Evolutionary conservation across 2,888 invertebrate genomes (phyloP).

Genomic region (Magallana nippona): DNA sequence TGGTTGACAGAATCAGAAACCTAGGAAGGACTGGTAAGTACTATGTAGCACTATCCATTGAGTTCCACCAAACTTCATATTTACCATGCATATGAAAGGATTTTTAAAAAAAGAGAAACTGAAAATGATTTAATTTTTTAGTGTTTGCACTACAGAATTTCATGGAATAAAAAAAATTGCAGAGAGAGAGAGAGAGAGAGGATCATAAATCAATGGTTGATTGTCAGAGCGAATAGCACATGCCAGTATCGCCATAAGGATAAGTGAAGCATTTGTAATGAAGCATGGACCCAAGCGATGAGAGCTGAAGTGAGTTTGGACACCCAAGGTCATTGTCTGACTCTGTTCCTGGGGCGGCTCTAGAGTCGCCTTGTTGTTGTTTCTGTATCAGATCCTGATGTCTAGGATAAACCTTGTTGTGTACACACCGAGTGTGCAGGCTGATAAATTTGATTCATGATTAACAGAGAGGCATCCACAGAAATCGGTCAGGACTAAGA

Average conservation of each 20-base stretch:
- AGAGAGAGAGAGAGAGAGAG: background rate
- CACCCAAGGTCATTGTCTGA: conserved; percentile 4
- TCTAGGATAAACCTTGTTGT: conserved; percentile 3
- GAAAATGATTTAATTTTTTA: background rate
- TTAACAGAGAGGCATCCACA: background rate
- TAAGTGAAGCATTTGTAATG: background rate
- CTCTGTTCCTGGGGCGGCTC: background rate
- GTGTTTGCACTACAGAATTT: background rate
- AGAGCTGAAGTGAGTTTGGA: background rate
- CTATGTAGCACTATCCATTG: too few species aligned
- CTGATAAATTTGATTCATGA: conserved; percentile 28
- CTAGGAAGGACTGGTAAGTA: conserved; percentile 45
- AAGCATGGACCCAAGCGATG: background rate
- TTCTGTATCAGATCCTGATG: background rate
- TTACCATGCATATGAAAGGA: background rate
- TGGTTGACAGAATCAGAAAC: conserved; percentile 41
- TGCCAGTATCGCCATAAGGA: background rate
- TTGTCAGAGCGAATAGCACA: conserved; percentile 10
- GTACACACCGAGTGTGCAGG: background rate
- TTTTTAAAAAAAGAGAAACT: too few species aligned
- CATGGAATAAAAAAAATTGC: background rate
- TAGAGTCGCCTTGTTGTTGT: background rate
- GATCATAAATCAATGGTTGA: conserved; percentile 1
- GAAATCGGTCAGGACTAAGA: background rate
- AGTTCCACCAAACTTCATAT: too few species aligned